Base-by-base conservation (phyloP, 2,888 invertebrate species). In the Hirtodrosophila confusa region DNA sequence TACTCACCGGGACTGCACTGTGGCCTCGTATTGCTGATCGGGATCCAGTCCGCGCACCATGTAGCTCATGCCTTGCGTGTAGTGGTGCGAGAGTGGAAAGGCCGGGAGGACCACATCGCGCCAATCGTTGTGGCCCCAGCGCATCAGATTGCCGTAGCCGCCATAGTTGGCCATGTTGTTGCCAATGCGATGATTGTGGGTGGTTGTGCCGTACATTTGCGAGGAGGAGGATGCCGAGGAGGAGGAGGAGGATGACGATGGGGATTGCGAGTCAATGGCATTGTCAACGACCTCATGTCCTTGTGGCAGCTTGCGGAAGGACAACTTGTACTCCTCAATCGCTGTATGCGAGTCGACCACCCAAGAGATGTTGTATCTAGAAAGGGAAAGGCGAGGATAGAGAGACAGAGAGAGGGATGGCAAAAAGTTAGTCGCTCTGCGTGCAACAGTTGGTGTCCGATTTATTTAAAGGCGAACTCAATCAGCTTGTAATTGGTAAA, bases 331-430 rank as follows among this genome's bases (percentile, higher is more conserved):
- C 89, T 94, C 94, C 83, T 94, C 94, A 64, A 95, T 93, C 54
- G 94, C 94, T 75, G 94, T 93, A 88, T 94, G 93, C 55, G 94
- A 94, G 88, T 94, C 94, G 31, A 94, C 94, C 43, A 93, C 92
- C 94, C 94, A 95, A 48, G 94, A 94, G 76, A 95, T 94, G 89
- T 94, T 94, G 90, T 94, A 95, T 87, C 93, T 94, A 55, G 24
- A 7, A 45, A 55, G 9, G 11, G 31, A 9, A 40, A 44, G 17
- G 62, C 2, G 49, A 62, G 43, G 35, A 31, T 66, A 54, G 10
- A 56, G 57, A 64, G 48, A 62, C 50, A 64, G 51, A 40, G 48
- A 62, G 50, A 64, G 51, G 37, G 43, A 12, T 47, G 48, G 8
- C 37, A 65, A 64, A 51, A 44, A 35, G 40, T 66, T 66, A 40